Percentiles rank a stretch among this genome's conserved stretches.
Conservation (phyloP, 1,140 invertebrate genomes). For the Daktulosphaira vitifoliae region DNA sequence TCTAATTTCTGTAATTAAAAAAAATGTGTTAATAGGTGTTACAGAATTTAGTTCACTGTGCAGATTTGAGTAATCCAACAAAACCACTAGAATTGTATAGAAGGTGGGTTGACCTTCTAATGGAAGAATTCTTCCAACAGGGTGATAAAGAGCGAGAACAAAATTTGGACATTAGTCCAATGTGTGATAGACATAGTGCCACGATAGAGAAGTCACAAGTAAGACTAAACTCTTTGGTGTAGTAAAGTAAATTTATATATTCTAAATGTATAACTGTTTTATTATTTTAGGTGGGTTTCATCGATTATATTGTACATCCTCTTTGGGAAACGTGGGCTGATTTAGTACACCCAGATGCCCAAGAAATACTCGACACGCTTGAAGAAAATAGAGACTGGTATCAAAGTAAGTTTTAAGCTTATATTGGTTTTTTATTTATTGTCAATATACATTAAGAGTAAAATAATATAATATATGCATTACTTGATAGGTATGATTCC, state of each 20-base stretch:
- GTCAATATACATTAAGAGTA: no score
- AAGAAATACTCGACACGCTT: constrained; percentile 92
- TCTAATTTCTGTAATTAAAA: no score
- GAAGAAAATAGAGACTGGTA: constrained; percentile 99
- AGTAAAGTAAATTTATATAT: no score
- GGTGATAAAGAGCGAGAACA: constrained; percentile 87
- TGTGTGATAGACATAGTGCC: constrained; percentile 92
- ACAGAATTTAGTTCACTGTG: constrained; percentile 98
- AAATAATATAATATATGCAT: no score
- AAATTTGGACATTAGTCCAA: constrained; percentile 91
- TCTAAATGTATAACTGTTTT: no score
- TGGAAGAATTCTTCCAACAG: constrained; percentile 97
- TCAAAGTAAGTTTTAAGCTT: constrained; percentile 54
- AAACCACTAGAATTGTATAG: constrained; percentile 90
- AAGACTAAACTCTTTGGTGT: constrained; percentile 32
- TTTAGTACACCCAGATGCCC: constrained; percentile 95
- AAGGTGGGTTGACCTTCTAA: constrained; percentile 84
- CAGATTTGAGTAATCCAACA: constrained; percentile 97
- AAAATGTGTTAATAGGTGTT: no score
- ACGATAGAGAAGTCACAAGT: constrained; percentile 96
- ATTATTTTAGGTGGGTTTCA: constrained; percentile 87
- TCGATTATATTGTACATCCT: constrained; percentile 98
- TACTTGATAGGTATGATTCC: constrained; percentile 53
- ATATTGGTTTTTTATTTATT: no score
- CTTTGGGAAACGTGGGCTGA: constrained; percentile 99